Percentiles rank a stretch among this genome's conserved stretches.
phyloP scores from a whole-genome alignment of 2,797 vertebrate species.

The Falco columbarius region DNA sequence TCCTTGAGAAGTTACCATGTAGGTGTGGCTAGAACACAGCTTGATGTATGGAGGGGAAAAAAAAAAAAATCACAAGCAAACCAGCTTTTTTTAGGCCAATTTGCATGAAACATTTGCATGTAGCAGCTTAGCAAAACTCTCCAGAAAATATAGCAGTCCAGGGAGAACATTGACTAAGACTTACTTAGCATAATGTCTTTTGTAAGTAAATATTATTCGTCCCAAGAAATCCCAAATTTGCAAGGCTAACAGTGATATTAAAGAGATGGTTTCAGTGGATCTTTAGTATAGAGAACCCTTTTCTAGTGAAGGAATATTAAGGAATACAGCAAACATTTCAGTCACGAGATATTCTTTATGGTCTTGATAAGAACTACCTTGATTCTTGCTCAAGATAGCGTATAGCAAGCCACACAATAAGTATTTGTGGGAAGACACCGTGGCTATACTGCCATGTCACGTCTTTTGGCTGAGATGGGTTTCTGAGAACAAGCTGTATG shows the following conservation, averaged over 20 bases:
- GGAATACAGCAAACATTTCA: not conserved
- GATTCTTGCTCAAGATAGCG: not conserved
- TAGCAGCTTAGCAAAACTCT: constrained; percentile 7
- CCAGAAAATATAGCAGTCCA: constrained; percentile 31
- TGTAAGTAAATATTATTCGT: constrained; percentile 60
- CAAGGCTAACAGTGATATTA: constrained; percentile 9
- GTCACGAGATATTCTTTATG: not conserved
- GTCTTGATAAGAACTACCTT: not conserved
- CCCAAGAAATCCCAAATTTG: constrained; percentile 56
- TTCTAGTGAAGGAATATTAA: not conserved
- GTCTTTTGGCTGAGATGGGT: not conserved
- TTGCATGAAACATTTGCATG: not conserved
- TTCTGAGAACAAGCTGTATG: constrained; percentile 18
- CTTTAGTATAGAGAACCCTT: not conserved
- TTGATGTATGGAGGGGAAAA: not conserved
- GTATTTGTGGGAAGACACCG: not conserved
- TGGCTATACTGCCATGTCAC: not conserved
- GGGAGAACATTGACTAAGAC: constrained; percentile 48
- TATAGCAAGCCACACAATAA: not conserved
- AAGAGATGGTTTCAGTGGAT: not conserved
- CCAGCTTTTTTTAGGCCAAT: not conserved
- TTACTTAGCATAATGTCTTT: constrained; percentile 53
- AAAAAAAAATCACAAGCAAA: not conserved
- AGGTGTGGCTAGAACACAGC: not conserved
- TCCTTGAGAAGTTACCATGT: not conserved